Evolutionary conservation across 2,113 vertebrate genomes (phyloP).

Genomic region (Ictalurus punctatus): DNA sequence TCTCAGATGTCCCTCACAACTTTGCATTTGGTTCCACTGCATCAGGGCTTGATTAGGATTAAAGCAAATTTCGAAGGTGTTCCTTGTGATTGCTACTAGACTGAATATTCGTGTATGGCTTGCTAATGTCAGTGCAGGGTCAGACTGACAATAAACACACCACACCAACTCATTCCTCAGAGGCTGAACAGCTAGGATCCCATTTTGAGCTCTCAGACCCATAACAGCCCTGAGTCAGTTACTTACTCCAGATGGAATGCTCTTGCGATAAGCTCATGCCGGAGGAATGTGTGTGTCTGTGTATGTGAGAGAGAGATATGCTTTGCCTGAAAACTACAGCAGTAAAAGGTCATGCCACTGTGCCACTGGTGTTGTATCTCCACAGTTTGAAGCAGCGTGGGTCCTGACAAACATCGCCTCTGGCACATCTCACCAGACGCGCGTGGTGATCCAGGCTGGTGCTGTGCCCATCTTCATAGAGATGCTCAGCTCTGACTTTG

Average conservation of each 20-base stretch:
- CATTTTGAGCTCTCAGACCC: not conserved
- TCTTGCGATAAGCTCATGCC: conserved; percentile 21
- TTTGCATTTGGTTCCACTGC: not conserved
- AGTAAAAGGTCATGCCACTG: not conserved
- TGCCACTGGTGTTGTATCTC: conserved; percentile 34
- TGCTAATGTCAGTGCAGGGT: not conserved
- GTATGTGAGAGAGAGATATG: not conserved
- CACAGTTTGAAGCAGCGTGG: conserved; percentile 96
- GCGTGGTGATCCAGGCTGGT: conserved; percentile 96
- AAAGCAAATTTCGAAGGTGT: not conserved
- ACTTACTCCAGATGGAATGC: conserved; percentile 28
- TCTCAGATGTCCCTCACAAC: not conserved
- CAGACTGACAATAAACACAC: not conserved
- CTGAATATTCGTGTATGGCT: not conserved
- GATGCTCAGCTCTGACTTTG: conserved; percentile 93
- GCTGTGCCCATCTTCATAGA: conserved; percentile 98
- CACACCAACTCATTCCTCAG: not conserved
- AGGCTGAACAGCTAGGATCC: not conserved
- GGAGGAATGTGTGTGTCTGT: conserved; percentile 28
- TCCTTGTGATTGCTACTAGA: not conserved
- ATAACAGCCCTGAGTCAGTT: conserved; percentile 26
- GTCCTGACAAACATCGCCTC: conserved; percentile 98
- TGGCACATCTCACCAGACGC: conserved; percentile 94
- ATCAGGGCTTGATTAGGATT: not conserved
- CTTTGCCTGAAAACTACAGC: conserved; percentile 1